Evolutionary conservation across 1,140 invertebrate species (phyloP), one percentile per base, ranked within the genome.

Genomic region (Bombus waltoni): DNA sequence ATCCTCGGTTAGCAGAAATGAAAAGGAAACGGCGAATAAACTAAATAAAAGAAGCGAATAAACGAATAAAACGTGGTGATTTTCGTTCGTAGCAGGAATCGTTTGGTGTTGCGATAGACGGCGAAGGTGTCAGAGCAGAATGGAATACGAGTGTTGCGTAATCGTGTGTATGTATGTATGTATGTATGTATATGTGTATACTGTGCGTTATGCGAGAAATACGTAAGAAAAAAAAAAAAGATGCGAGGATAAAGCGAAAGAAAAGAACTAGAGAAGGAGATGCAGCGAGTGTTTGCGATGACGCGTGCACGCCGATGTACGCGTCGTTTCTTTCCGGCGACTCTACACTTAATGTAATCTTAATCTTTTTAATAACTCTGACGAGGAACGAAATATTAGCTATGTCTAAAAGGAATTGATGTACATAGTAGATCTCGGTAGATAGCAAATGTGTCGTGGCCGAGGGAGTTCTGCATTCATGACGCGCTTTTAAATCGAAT

Each of bases 341-440:
- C 25, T 53, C 44, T 73, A n/a, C 8, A 68, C 35, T 38, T 18
- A 38, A 57, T 28, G 53, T 40, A 32, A n/a, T 59, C 32, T 32
- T 32, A 18, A 25, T 35, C 73, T 57, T 44, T 74, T 47, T 44
- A 74, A 57, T 44, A 74, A 57, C 47, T 75, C 38, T 35, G 73
- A 75, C 73, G 73, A 68, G 18, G 66, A 25, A 68, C 32, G 66
- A 68, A 68, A 88, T 59, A 74, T 80, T 92, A 92, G 87, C 88
- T 92, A 92, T 93, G 90, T 93, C 90, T 92, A 90, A 89, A 93
- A 93, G 93, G 93, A 93, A 93, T 93, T 93, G 93, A 93, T 93
- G 92, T 93, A 93, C 83, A 93, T 93, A 93, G 81, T 93, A 92
- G 87, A 62, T 87, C 81, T 90, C 81, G 81, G 76, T 92, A 91